Evolutionary conservation across 1,140 invertebrate species (phyloP), one percentile per base, ranked within the genome.

Genomic region (Eurosta solidaginis): DNA sequence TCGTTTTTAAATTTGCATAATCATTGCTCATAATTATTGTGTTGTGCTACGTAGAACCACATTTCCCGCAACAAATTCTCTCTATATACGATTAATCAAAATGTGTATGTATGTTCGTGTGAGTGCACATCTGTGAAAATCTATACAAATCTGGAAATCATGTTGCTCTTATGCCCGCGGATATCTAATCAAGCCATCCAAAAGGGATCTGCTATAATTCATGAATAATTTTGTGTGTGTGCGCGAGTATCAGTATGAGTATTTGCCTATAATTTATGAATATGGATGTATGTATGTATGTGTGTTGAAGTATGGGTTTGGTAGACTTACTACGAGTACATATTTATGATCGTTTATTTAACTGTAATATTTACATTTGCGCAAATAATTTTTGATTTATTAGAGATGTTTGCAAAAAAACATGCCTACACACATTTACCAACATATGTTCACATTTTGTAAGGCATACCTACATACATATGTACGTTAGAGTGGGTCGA

Each of bases 301-400:
- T 33, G 17, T 4, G n/a, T 3, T n/a, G 12, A 47, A 17, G 45
- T 47, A 47, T 17, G 14, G 14, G n/a, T 17, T 14, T n/a, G 12
- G n/a, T 47, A 47, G 9, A 3, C 14, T 3, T 47, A 47, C 45
- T 17, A 52, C 20, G 25, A 20, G 22, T 27, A 3, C 7, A 3
- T 54, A 25, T 14, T 68, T 68, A 42, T 68, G 59, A 27, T 40
- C 40, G 59, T 68, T 68, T 68, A 68, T 68, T 68, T 68, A 33
- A 40, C 59, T 68, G 59, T 68, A 68, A 68, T 68, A 4, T 33
- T 40, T 17, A 33, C 33, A 68, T 36, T 68, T 68, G 40, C 36
- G 22, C 59, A 68, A 68, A 68, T 40, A 68, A 40, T 68, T 40
- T 14, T 40, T 68, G 59, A 68, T 68, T 68, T 68, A 68, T 68